A percentile compares a stretch with the other conserved stretches of the same genome.
Evolutionary conservation across 2,888 invertebrate genomes (phyloP).

Genomic region (Thysanoteuthis rhombus): DNA sequence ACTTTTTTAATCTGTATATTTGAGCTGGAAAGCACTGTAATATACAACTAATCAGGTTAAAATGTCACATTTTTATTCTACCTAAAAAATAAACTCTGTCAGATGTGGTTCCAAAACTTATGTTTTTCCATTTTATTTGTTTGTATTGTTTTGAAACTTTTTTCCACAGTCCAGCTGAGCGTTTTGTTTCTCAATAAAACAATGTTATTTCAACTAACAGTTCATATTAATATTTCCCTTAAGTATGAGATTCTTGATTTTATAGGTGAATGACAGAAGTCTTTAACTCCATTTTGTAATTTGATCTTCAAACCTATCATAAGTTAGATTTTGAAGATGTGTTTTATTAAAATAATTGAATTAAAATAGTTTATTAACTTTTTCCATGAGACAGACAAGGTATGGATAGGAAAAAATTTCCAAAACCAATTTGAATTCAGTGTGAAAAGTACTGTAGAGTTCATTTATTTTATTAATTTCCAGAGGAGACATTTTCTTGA

Average conservation of each 20-base stretch:
- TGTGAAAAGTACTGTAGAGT: too few species aligned
- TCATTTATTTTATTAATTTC: too few species aligned
- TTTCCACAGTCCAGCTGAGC: neutral
- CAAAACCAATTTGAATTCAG: too few species aligned
- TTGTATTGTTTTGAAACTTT: neutral
- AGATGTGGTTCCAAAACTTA: neutral
- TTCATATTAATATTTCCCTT: neutral
- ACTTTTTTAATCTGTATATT: neutral
- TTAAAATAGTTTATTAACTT: too few species aligned
- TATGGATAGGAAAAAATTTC: too few species aligned
- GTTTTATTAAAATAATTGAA: too few species aligned
- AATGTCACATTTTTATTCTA: slow-evolving; percentile 24
- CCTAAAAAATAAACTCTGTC: neutral
- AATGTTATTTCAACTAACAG: neutral
- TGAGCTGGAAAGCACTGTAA: slow-evolving; percentile 22
- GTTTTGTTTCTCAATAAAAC: neutral
- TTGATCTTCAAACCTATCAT: too few species aligned
- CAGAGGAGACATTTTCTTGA: too few species aligned
- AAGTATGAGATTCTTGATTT: neutral
- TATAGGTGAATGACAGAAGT: neutral
- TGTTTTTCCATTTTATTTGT: neutral
- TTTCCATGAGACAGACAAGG: too few species aligned
- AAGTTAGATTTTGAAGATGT: too few species aligned
- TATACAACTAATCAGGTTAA: neutral
- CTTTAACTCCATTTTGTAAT: too few species aligned